phyloP scores from a whole-genome alignment of 2,113 vertebrate species.

The Hyla sarda region DNA sequence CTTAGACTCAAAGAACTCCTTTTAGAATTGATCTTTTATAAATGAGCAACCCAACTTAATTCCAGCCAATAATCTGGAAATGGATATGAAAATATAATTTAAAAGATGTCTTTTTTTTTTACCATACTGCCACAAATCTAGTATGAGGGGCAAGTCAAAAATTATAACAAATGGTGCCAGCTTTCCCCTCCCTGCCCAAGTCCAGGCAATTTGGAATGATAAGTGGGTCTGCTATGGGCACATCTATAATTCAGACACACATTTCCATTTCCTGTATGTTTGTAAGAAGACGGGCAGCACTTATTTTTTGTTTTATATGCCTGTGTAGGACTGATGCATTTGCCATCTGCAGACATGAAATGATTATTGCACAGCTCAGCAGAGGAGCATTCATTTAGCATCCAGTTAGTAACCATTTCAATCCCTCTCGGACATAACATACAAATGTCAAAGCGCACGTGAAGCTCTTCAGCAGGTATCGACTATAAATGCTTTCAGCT shows the following conservation, averaged over 20 bases:
- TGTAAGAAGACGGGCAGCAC: slow-evolving; percentile 42
- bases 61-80: slow-evolving; percentile 59
- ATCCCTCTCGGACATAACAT: slow-evolving; percentile 21
- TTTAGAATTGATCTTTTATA: slow-evolving; percentile 45
- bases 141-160: slow-evolving; percentile 40
- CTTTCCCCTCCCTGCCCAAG: slow-evolving; percentile 31
- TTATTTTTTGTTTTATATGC: slow-evolving; percentile 43
- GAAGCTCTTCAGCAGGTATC: slow-evolving; percentile 5
- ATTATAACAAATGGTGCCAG: slow-evolving; percentile 53
- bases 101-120: slow-evolving; percentile 54
- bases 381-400: slow-evolving; percentile 43
- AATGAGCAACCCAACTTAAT: slow-evolving; percentile 58
- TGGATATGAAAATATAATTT: slow-evolving; percentile 59
- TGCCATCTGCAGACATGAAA: slow-evolving; percentile 48
- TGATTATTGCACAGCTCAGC: slow-evolving; percentile 32
- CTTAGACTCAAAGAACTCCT: not conserved
- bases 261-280: slow-evolving; percentile 59
- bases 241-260: slow-evolving; percentile 53
- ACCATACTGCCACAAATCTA: slow-evolving; percentile 31
- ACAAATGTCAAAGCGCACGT: slow-evolving; percentile 18
- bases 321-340: slow-evolving; percentile 33
- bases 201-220: slow-evolving; percentile 60
- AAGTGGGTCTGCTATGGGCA: slow-evolving; percentile 46
- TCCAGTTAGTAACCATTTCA: slow-evolving; percentile 34
- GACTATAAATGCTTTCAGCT: not conserved